Conservation (phyloP, 2,113 vertebrate species). For the Cyprinus carpio region DNA sequence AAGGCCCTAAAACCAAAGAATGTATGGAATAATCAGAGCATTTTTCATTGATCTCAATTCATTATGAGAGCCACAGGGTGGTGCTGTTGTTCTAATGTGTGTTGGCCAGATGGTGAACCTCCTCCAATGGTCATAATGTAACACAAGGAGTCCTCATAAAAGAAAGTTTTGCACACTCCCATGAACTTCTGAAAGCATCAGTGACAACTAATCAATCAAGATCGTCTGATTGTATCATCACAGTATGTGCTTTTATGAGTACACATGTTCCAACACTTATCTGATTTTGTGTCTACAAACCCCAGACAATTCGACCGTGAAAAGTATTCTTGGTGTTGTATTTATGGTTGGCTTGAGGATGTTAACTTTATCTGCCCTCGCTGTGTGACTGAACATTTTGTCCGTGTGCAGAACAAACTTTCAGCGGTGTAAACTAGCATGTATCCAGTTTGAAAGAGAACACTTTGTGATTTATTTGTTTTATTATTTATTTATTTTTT, state of each 20-base stretch:
- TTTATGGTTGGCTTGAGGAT: neutral
- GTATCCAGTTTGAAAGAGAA: constrained; percentile 3
- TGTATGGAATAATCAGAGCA: neutral
- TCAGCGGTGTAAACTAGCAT: constrained; percentile 13
- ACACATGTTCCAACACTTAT: neutral
- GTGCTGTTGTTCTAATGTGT: constrained; percentile 37
- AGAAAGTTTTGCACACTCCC: neutral
- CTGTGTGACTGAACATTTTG: constrained; percentile 52
- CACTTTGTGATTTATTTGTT: too few relatives aligned
- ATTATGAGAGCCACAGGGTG: constrained; percentile 46
- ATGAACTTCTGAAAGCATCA: neutral
- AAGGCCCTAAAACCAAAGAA: neutral
- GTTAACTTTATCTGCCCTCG: constrained; percentile 39
- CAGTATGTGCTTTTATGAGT: neutral
- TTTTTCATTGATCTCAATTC: neutral
- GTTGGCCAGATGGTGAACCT: neutral
- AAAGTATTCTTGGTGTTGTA: constrained; percentile 9
- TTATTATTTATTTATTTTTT: neutral
- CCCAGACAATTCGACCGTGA: neutral
- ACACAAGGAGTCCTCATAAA: neutral
- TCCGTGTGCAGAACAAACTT: constrained; percentile 54
- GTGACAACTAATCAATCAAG: constrained; percentile 60
- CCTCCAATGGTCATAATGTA: neutral
- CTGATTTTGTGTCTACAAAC: constrained; percentile 29
- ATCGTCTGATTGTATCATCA: neutral